phyloP scores from a whole-genome alignment of 2,113 vertebrate genomes.

The Numida meleagris region DNA sequence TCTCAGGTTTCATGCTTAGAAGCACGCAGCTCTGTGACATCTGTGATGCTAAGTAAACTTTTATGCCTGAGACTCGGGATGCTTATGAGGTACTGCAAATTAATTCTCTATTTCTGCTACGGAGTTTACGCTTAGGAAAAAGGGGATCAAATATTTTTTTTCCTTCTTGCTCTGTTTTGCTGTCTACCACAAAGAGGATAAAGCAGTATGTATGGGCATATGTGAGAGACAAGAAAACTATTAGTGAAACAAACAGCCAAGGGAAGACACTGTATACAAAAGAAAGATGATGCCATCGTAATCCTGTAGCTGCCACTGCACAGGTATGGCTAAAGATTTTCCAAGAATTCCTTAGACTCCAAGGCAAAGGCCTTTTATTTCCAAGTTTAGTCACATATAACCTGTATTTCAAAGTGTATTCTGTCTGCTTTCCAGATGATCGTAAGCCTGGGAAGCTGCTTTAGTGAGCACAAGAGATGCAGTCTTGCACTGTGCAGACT shows the following conservation, averaged over 20 bases:
- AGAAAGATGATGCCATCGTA: neutral
- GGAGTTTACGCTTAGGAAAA: neutral
- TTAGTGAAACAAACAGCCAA: neutral
- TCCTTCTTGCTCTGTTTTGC: neutral
- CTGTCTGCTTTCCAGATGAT: neutral
- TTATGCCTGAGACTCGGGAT: neutral
- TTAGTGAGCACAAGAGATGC: neutral
- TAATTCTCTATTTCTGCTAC: neutral
- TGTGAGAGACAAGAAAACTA: neutral
- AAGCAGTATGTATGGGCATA: neutral
- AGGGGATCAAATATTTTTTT: neutral
- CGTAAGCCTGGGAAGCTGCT: neutral
- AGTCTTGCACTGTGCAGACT: neutral
- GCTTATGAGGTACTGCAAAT: neutral
- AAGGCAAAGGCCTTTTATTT: neutral
- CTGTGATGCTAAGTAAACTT: neutral
- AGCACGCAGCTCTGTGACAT: neutral
- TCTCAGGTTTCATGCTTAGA: neutral
- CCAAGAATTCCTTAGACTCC: neutral
- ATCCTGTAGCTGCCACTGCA: neutral
- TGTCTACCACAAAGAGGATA: neutral
- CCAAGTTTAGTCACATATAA: conserved; percentile 7
- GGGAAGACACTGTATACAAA: neutral
- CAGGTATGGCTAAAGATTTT: neutral
- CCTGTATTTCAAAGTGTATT: neutral